phyloP scores from a whole-genome alignment of 1,140 invertebrate genomes.

The Adoxophyes honmai region DNA sequence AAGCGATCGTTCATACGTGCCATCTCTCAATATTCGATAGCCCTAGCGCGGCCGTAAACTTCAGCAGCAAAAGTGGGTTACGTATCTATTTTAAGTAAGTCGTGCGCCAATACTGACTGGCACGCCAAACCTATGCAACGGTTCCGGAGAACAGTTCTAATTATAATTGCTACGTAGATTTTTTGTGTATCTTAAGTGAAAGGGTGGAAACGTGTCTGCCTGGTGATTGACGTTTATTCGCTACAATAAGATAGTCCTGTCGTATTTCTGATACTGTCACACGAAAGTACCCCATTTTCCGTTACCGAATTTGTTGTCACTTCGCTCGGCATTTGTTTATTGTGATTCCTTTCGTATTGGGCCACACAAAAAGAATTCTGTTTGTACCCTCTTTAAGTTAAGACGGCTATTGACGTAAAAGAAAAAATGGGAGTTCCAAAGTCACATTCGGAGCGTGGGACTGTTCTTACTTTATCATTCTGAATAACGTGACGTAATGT shows the following conservation, averaged over 20 bases:
- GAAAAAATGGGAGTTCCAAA: no score
- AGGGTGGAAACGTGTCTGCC: background rate
- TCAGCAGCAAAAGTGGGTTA: background rate
- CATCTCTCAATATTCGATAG: background rate
- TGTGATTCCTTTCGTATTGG: background rate
- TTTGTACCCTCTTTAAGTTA: no score
- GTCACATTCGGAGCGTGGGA: no score
- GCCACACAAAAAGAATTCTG: no score
- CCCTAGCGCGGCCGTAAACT: background rate
- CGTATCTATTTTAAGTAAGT: background rate
- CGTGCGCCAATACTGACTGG: background rate
- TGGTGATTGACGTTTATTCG: slow-evolving; percentile 11
- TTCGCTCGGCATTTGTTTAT: background rate
- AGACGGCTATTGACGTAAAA: no score
- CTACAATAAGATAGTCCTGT: background rate
- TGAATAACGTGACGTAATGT: no score
- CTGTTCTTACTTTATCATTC: no score
- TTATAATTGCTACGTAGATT: background rate
- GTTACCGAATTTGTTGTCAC: background rate
- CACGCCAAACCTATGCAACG: background rate
- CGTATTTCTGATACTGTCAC: slow-evolving; percentile 6
- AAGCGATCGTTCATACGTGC: no score
- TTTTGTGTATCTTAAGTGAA: background rate
- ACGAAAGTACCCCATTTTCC: background rate
- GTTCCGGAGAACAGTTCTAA: background rate